Percentiles rank a stretch among this genome's conserved stretches.
Evolutionary conservation across 2,888 invertebrate species (phyloP).

Genomic region (Tineola bisselliella): DNA sequence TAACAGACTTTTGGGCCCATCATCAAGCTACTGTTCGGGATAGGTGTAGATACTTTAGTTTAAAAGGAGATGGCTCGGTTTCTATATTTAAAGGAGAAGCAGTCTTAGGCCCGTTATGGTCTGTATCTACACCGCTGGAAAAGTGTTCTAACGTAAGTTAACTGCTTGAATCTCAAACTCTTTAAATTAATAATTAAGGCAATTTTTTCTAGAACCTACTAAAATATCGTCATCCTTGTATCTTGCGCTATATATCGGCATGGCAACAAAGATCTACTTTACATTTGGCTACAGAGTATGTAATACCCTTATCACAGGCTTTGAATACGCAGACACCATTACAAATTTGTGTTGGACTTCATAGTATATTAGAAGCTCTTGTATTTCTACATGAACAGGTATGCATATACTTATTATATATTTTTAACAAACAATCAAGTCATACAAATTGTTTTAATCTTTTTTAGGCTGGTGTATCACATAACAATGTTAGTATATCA

Average conservation of each 20-base stretch:
- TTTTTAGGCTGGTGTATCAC: constrained; percentile 75
- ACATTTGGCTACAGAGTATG: constrained; percentile 84
- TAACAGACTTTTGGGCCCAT: constrained; percentile 82
- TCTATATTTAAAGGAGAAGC: constrained; percentile 82
- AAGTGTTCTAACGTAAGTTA: constrained; percentile 77
- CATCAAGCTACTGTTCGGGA: constrained; percentile 71
- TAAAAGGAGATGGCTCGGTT: constrained; percentile 68
- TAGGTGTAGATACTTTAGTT: constrained; percentile 60
- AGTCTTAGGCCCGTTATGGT: constrained; percentile 72
- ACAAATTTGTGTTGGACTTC: constrained; percentile 86
- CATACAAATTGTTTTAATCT: background rate
- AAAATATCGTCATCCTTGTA: constrained; percentile 87
- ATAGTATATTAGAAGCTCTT: constrained; percentile 81
- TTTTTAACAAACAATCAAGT: background rate
- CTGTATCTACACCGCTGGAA: constrained; percentile 74
- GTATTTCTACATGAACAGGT: constrained; percentile 85
- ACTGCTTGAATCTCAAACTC: background rate
- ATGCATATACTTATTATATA: too few relatives aligned
- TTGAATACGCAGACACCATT: constrained; percentile 74
- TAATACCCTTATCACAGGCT: constrained; percentile 76
- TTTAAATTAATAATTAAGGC: too few relatives aligned
- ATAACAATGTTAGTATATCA: constrained; percentile 83
- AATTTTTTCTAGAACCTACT: constrained; percentile 76
- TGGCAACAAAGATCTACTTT: constrained; percentile 81
- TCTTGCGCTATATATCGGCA: constrained; percentile 82